Evolutionary conservation across 1,140 invertebrate species (phyloP).

Genomic region (Uloborus diversus): DNA sequence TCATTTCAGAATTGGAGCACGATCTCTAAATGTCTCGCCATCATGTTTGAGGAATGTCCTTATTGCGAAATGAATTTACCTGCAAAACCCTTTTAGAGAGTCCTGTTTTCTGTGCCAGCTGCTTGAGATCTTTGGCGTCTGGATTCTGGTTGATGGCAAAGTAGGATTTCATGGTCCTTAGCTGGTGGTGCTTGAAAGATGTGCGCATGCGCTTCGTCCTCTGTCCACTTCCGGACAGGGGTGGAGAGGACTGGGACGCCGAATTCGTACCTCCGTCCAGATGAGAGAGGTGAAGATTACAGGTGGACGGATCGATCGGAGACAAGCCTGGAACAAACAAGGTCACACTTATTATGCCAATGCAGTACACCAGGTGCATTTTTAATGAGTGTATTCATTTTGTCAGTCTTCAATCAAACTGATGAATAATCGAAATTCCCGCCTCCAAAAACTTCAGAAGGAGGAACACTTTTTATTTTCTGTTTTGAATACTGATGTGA

Average conservation of each 20-base stretch:
- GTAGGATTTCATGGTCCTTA: conserved; percentile 98
- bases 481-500: too few species aligned
- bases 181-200: conserved; percentile 97
- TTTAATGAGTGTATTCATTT: neutral
- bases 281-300: conserved; percentile 16
- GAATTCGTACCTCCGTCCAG: conserved; percentile 11
- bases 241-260: neutral
- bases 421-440: too few species aligned
- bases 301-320: conserved; percentile 3
- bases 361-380: neutral
- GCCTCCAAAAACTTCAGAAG: too few species aligned
- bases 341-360: too few species aligned
- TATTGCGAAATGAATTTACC: too few species aligned
- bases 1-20: too few species aligned
- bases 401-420: too few species aligned
- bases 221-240: neutral
- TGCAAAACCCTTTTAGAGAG: conserved; percentile 96
- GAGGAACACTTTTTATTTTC: too few species aligned
- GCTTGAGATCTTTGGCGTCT: conserved; percentile 61
- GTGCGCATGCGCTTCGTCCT: conserved; percentile 84
- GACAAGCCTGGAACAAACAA: conserved; percentile 14
- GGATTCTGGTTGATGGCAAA: conserved; percentile 99
- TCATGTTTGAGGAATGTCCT: too few species aligned
- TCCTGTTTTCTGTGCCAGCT: conserved; percentile 91
- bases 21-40: too few species aligned